Conservation (phyloP, 2,797 vertebrate species). For the Phylloscopus collybita region DNA sequence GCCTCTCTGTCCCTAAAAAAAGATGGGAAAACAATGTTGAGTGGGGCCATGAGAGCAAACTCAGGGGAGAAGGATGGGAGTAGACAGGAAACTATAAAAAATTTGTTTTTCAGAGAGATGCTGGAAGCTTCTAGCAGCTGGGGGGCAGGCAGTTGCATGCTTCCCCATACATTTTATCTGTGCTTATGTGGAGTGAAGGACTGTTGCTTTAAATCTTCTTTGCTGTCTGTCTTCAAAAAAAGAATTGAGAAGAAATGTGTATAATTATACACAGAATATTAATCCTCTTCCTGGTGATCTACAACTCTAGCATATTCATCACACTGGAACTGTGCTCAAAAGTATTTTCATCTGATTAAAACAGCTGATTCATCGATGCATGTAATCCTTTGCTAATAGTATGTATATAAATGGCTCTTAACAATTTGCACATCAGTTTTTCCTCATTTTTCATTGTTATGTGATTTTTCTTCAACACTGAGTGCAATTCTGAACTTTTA, state of each 20-base stretch:
- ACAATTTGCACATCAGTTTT: conserved; percentile 27
- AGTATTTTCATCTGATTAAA: conserved; percentile 68
- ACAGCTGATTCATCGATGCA: conserved; percentile 54
- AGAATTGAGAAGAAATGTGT: conserved; percentile 52
- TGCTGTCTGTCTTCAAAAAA: conserved; percentile 51
- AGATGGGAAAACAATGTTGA: not conserved
- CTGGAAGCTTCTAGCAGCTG: not conserved
- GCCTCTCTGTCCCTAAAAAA: not conserved
- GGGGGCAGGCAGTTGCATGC: not conserved
- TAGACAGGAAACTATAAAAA: not conserved
- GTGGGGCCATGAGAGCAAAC: not conserved
- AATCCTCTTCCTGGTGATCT: conserved; percentile 68
- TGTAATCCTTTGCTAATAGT: conserved; percentile 51
- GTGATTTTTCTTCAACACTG: not conserved
- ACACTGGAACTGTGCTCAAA: conserved; percentile 59
- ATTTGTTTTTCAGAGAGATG: not conserved
- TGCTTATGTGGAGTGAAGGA: not conserved
- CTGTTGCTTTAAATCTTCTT: conserved; percentile 65
- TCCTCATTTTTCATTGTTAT: conserved; percentile 35
- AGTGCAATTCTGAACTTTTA: not conserved
- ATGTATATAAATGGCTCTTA: conserved; percentile 56
- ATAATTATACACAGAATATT: conserved; percentile 66
- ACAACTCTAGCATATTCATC: conserved; percentile 67
- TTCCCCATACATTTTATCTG: not conserved
- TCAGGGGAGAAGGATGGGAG: not conserved